Base-by-base conservation (phyloP, 2,888 invertebrate species). In the Lordiphosa fenestrarum region DNA sequence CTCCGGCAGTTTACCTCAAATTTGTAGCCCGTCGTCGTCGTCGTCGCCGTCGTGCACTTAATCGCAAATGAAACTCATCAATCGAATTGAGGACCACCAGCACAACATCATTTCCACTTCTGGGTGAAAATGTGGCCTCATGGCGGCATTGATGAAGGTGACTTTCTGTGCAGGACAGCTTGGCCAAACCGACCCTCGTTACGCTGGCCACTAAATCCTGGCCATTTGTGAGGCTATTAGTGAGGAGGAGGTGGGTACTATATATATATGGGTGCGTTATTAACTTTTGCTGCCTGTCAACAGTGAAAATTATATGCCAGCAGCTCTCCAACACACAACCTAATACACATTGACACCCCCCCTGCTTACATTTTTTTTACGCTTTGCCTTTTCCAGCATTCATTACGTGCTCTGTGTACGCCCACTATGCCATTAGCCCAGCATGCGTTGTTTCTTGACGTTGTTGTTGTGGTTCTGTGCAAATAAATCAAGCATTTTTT, bases 401-500 rank as follows among this genome's bases (percentile, higher is more conserved):
- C 82, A 84, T 80, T 80, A 80, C 75, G 78, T 77, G 78, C 70
- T 72, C 67, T 78, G 30, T 13, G 41, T 15, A 35, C 58, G 35
- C 47, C 51, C 53, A 61, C 37, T 66, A 53, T 64, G 60, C 66
- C 72, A 83, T 73, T 78, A 73, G 65, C 68, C 51, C 75, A 73
- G 77, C 68, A 69, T 65, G 80, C 61, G 62, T 37, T 38, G 30
- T 41, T 19, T 23, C n/a, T 37, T 50, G 37, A 44, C 50, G 30
- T 42, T 64, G 53, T 46, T 42, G 40, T 52, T 65, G 64, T 48
- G 61, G 68, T 60, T 56, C 48, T 44, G 44, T 36, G 58, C 56
- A 74, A 71, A 84, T 80, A 83, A 81, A 83, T 80, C 83, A 84
- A 76, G 76, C 66, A 78, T 84, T 84, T 80, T 84, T 73, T 82